Conservation (phyloP, 2,797 vertebrate genomes). For the Babyrousa celebensis region DNA sequence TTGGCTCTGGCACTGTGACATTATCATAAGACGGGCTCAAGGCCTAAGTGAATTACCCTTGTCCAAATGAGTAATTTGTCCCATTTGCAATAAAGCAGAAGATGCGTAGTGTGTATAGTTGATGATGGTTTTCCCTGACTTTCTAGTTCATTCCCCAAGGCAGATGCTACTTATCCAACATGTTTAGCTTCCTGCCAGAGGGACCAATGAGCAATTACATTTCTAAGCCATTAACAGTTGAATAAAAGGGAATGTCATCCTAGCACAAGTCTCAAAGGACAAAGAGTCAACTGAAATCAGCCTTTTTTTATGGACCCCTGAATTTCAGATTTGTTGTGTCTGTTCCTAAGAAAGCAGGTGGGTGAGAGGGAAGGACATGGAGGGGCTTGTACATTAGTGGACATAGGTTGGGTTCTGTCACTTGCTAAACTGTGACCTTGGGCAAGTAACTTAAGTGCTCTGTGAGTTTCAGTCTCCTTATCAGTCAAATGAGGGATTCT, state of each 20-base stretch:
- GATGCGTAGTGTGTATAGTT: background rate
- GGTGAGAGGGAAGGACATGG: background rate
- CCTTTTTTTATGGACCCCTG: background rate
- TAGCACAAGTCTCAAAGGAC: background rate
- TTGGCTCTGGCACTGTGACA: background rate
- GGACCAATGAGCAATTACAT: background rate
- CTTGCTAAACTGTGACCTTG: background rate
- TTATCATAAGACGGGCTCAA: background rate
- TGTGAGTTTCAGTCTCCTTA: background rate
- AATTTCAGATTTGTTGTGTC: conserved; percentile 49
- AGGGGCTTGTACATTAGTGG: background rate
- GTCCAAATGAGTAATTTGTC: background rate
- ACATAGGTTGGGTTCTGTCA: background rate
- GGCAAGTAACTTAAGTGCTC: background rate
- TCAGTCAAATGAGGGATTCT: background rate
- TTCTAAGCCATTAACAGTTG: conserved; percentile 51
- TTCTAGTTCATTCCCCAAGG: conserved; percentile 48
- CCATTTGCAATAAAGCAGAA: background rate
- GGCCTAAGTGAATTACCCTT: background rate
- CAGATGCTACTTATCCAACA: background rate
- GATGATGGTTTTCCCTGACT: background rate
- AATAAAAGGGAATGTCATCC: background rate
- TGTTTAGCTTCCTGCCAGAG: background rate
- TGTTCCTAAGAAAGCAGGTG: background rate
- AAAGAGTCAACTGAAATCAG: background rate